A percentile compares a stretch with the other conserved stretches of the same genome.
Evolutionary conservation across 2,797 vertebrate genomes (phyloP).

Genomic region (Chelon labrosus): DNA sequence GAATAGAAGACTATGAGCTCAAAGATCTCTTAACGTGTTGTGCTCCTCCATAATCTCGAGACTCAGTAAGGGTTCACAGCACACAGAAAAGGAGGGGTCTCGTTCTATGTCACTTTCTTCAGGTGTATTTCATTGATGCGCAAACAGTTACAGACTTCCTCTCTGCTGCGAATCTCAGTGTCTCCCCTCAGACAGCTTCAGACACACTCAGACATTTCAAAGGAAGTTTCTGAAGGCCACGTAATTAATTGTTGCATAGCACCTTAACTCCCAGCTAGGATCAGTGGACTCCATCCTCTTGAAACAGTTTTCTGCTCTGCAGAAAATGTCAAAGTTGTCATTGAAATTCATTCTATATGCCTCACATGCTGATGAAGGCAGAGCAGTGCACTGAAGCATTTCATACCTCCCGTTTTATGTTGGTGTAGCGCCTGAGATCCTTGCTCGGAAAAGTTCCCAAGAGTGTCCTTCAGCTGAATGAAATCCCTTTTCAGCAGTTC

Average conservation of each 20-base stretch:
- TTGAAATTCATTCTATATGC: conserved; percentile 74
- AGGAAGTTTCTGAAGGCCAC: conserved; percentile 51
- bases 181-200: conserved; percentile 27
- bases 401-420: conserved; percentile 70
- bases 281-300: conserved; percentile 63
- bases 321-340: conserved; percentile 77
- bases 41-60: neutral
- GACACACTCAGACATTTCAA: conserved; percentile 52
- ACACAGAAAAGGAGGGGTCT: neutral
- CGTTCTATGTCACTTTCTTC: conserved; percentile 5
- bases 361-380: conserved; percentile 76
- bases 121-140: conserved; percentile 8
- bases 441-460: conserved; percentile 61
- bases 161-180: conserved; percentile 13
- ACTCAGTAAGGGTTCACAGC: neutral
- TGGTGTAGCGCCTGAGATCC: conserved; percentile 51
- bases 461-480: conserved; percentile 71
- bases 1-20: neutral
- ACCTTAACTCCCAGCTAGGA: conserved; percentile 51
- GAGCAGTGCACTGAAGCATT: conserved; percentile 56
- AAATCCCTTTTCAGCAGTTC: conserved; percentile 76
- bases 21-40: neutral
- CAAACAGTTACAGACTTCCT: conserved; percentile 32
- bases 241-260: conserved; percentile 55
- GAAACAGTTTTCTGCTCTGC: conserved; percentile 54